Percentiles rank a stretch among this genome's conserved stretches.
Conservation (phyloP, 2,888 invertebrate species). For the Disparrhopalites patrizii region DNA sequence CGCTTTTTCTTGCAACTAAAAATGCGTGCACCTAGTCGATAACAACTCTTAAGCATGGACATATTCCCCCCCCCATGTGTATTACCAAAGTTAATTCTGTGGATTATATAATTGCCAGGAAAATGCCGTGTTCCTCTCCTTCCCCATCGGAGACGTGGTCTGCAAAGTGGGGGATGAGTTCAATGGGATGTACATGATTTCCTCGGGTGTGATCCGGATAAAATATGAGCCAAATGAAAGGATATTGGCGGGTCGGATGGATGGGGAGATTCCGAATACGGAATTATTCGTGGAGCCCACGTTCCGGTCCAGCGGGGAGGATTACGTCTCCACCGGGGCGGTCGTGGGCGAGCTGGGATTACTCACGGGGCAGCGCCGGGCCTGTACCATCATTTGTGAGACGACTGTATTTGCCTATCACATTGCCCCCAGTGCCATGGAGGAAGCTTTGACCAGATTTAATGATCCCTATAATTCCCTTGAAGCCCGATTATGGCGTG, state of each 20-base stretch:
- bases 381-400: constrained; percentile 59
- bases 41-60: too few species aligned
- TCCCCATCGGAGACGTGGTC: constrained; percentile 51
- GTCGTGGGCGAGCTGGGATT: constrained; percentile 61
- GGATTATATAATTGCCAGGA: constrained; percentile 47
- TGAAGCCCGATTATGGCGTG: constrained; percentile 61
- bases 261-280: constrained; percentile 35
- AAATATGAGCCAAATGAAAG: constrained; percentile 40
- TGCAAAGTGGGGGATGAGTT: constrained; percentile 50
- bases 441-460: constrained; percentile 50
- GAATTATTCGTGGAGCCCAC: constrained; percentile 55
- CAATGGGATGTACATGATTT: constrained; percentile 53
- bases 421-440: constrained; percentile 46
- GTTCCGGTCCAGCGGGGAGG: constrained; percentile 55
- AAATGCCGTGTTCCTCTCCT: constrained; percentile 50
- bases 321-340: constrained; percentile 61
- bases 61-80: too few species aligned
- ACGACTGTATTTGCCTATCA: constrained; percentile 56
- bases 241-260: background rate
- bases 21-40: too few species aligned
- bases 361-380: constrained; percentile 58
- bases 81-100: background rate
- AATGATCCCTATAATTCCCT: constrained; percentile 55
- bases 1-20: too few species aligned
- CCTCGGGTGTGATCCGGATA: constrained; percentile 53